Percentiles rank a stretch among this genome's conserved stretches.
Evolutionary conservation across 2,888 invertebrate species (phyloP).

Genomic region (Acrobasis consociella): DNA sequence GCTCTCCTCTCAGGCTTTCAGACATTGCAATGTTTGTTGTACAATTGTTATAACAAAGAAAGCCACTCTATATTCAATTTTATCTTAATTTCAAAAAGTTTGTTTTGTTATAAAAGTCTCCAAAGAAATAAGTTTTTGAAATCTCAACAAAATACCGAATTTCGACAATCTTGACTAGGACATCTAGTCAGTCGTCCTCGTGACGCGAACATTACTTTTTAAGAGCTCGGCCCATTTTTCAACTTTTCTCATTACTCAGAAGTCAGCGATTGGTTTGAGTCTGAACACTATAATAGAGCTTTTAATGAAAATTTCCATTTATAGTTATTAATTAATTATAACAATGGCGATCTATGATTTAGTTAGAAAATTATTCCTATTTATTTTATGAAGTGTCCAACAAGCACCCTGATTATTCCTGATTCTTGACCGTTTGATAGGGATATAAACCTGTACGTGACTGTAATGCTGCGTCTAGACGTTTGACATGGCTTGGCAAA

Average conservation of each 20-base stretch:
- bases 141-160: neutral
- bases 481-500: too few species aligned
- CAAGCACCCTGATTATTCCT: too few species aligned
- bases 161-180: neutral
- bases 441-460: too few species aligned
- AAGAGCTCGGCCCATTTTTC: constrained; percentile 27
- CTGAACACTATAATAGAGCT: constrained; percentile 25
- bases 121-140: neutral
- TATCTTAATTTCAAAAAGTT: too few species aligned
- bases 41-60: neutral
- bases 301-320: constrained; percentile 34
- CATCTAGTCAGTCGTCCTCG: neutral
- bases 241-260: constrained; percentile 44
- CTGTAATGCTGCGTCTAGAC: too few species aligned
- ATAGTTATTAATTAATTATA: too few species aligned
- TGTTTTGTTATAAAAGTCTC: too few species aligned
- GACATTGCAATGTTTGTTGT: constrained; percentile 8
- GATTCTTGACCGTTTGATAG: too few species aligned
- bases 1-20: constrained; percentile 13
- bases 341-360: too few species aligned
- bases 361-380: too few species aligned
- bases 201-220: neutral
- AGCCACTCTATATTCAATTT: too few species aligned
- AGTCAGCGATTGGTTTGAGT: constrained; percentile 33
- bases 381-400: too few species aligned